Evolutionary conservation across 2,797 vertebrate species (phyloP).

Genomic region (Phrynocephalus guinanensis): DNA sequence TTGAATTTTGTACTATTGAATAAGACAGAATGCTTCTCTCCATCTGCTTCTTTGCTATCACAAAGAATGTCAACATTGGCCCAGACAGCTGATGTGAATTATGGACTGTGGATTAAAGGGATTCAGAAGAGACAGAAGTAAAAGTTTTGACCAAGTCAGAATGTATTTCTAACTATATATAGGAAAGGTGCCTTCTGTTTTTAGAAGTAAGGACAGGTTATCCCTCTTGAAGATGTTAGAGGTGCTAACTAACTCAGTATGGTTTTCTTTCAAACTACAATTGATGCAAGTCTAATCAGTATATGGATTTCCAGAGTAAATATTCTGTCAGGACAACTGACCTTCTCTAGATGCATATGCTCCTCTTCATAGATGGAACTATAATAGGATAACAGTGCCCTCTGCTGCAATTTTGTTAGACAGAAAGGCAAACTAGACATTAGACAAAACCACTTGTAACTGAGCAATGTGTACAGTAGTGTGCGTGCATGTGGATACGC

Average conservation of each 20-base stretch:
- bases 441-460: not conserved
- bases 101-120: not conserved
- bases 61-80: not conserved
- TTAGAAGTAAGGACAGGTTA: not conserved
- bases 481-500: not conserved
- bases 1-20: constrained; percentile 1
- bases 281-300: not conserved
- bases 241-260: not conserved
- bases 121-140: not conserved
- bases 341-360: not conserved
- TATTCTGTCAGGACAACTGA: not conserved
- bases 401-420: constrained; percentile 18
- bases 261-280: not conserved
- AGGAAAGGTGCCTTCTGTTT: not conserved
- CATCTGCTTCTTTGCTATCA: not conserved
- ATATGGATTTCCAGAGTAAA: not conserved
- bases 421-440: not conserved
- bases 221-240: not conserved
- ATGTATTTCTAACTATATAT: not conserved
- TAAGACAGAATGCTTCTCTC: not conserved
- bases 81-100: not conserved
- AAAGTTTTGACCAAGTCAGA: not conserved
- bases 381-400: constrained; percentile 2
- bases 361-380: not conserved
- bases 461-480: not conserved